A percentile compares a stretch with the other conserved stretches of the same genome.
phyloP scores from a whole-genome alignment of 2,113 vertebrate species.

The Electrona antarctica region DNA sequence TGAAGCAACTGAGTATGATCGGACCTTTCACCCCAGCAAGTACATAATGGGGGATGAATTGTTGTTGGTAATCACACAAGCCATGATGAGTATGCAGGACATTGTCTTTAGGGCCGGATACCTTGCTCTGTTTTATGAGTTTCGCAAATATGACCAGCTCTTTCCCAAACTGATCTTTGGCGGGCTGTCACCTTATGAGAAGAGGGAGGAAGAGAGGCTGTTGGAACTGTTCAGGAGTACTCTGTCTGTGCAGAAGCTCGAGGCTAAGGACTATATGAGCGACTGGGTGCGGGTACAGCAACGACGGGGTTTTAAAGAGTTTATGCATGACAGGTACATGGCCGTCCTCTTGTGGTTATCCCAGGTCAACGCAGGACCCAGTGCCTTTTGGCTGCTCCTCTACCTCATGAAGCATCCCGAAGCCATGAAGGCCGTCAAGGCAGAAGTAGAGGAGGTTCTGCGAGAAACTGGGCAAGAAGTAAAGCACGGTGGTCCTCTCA shows the following conservation, averaged over 20 bases:
- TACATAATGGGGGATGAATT: constrained; percentile 86
- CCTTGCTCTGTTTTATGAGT: constrained; percentile 77
- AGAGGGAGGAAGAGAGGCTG: constrained; percentile 75
- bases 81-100: constrained; percentile 85
- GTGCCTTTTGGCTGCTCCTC: constrained; percentile 90
- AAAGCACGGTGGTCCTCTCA: constrained; percentile 53
- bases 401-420: constrained; percentile 88
- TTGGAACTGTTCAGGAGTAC: constrained; percentile 80
- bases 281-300: constrained; percentile 82
- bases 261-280: constrained; percentile 82
- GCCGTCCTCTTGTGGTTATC: constrained; percentile 93
- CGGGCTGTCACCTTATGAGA: constrained; percentile 75
- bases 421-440: constrained; percentile 84
- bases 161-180: constrained; percentile 85
- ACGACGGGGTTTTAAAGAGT: constrained; percentile 45
- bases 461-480: constrained; percentile 74
- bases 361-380: constrained; percentile 88
- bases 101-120: constrained; percentile 87
- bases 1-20: rapidly evolving
- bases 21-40: constrained; percentile 66
- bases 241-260: constrained; percentile 75
- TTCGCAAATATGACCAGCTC: constrained; percentile 85
- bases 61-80: constrained; percentile 79
- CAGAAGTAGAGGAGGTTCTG: constrained; percentile 77
- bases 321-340: constrained; percentile 84